Base-by-base conservation (phyloP, 2,888 invertebrate species). In the Ormyrus nitidulus region DNA sequence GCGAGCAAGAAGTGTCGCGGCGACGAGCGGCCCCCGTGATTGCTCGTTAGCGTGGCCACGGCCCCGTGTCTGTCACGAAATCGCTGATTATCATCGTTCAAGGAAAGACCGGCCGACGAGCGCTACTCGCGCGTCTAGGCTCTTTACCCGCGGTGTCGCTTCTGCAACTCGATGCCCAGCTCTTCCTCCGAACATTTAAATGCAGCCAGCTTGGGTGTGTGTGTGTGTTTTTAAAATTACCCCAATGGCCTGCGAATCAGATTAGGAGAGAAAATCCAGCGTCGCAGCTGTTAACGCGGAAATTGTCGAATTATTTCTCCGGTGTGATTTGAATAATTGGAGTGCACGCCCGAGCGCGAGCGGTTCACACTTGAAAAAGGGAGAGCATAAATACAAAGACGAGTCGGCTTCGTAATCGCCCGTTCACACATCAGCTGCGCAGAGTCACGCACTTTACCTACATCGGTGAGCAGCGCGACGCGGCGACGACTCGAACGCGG, bases 31-130 rank as follows among this genome's bases (percentile, higher is more conserved):
- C 61, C 59, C 56, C 86, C 85, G 87, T 87, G 90, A 90, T 90
- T 90, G 90, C 90, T 90, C 90, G 90, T 90, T 90, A 90, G 89
- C 87, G 87, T 87, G 85, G 86, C 87, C 87, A 90, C 90, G 90
- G 90, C 90, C 90, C 90, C 90, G 90, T 90, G 90, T 90, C 90
- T 89, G 90, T 90, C 90, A 90, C 90, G 90, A 90, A 90, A 90
- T 90, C 89, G 85, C 89, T 90, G 90, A 90, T 90, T 90, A 90
- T 90, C 90, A 90, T 90, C 90, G 90, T 90, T 90, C 90, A 88
- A 90, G 90, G 89, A 90, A 89, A 89, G 72, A 58, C 10, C 88
- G 86, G 86, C 86, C 85, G 85, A 85, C 87, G 86, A 83, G 84
- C 83, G 85, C 85, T 84, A 83, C 83, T 56, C 69, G 49, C 49